Percentiles rank a stretch among this genome's conserved stretches.
phyloP scores from a whole-genome alignment of 1,140 invertebrate species.

The Papilio xuthus region DNA sequence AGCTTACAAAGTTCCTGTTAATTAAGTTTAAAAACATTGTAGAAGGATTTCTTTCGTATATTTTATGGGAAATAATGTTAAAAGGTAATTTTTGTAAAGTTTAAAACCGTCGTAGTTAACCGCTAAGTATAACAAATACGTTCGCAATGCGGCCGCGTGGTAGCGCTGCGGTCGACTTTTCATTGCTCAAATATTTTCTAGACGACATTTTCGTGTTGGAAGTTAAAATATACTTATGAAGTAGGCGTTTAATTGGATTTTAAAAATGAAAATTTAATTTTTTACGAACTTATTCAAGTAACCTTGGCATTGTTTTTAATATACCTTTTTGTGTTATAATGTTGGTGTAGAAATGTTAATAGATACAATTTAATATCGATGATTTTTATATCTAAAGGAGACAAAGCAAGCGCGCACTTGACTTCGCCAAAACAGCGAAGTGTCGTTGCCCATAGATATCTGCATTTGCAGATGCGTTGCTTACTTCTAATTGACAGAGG shows the following conservation, averaged over 20 bases:
- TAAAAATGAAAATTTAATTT: not conserved
- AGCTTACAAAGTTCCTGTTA: no score
- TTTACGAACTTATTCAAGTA: not conserved
- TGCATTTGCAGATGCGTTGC: no score
- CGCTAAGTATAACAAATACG: slow-evolving; percentile 12
- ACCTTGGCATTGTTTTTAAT: not conserved
- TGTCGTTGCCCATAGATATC: no score
- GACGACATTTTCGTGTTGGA: slow-evolving; percentile 12
- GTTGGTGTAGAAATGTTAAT: no score
- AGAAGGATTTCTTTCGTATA: not conserved
- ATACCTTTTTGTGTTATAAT: no score
- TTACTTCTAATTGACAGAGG: no score
- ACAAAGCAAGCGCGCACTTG: no score
- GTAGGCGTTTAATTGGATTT: slow-evolving; percentile 3
- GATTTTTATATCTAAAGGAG: no score
- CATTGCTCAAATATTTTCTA: not conserved
- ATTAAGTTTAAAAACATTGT: not conserved
- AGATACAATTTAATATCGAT: no score
- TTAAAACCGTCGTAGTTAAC: not conserved
- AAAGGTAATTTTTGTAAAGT: slow-evolving; percentile 1
- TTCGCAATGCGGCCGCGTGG: slow-evolving; percentile 10
- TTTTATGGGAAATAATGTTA: not conserved
- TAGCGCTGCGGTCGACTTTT: slow-evolving; percentile 1
- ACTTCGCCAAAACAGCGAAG: no score
- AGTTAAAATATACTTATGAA: slow-evolving; percentile 14